Base-by-base conservation (phyloP, 2,888 invertebrate genomes). In the Mesodorylaimus sp. region DNA sequence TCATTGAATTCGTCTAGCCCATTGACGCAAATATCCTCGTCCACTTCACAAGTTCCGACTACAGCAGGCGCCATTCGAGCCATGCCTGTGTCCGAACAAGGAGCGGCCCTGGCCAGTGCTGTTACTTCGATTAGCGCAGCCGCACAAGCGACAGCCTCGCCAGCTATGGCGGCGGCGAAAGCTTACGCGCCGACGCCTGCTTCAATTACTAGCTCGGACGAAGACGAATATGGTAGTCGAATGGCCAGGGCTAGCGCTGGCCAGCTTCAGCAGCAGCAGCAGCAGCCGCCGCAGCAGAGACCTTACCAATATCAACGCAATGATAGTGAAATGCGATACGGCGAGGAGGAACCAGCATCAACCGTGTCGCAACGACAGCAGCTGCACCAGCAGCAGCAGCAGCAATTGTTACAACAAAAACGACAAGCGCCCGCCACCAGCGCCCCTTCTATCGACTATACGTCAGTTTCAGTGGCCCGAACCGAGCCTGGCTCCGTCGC, bases 401-500 rank as follows among this genome's bases (percentile, higher is more conserved):
- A 44, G n/a, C 41, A 39, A 43, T 23, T 27, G 13, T 50, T 43
- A 39, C 28, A 24, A 26, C 53, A 51, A 47, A 49, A 50, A 19
- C 39, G 25, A 25, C 48, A 47, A 29, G 7, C 38, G 21, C 25
- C 23, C 16, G 19, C 5, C 19, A 19, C 24, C n/a, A 23, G 16
- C n/a, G 5, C 48, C 13, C 7, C 5, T 7, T 21, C n/a, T 21
- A 13, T 27, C 16, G 46, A 48, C 16, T 27, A 5, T 46, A 7
- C 29, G 24, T 25, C 32, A n/a, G 19, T 26, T 19, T 38, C 26
- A 26, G 24, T 29, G 19, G 7, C n/a, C 5, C 5, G 7, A n/a
- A n/a, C 19, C n/a, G 42, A 41, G 23, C 42, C 5, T 21, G 19
- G 36, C 36, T 36, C 36, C 36, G 36, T 13, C 36, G 7, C 19